Evolutionary conservation across 1,140 invertebrate species (phyloP).

Genomic region (Druon quercuslanigerum): DNA sequence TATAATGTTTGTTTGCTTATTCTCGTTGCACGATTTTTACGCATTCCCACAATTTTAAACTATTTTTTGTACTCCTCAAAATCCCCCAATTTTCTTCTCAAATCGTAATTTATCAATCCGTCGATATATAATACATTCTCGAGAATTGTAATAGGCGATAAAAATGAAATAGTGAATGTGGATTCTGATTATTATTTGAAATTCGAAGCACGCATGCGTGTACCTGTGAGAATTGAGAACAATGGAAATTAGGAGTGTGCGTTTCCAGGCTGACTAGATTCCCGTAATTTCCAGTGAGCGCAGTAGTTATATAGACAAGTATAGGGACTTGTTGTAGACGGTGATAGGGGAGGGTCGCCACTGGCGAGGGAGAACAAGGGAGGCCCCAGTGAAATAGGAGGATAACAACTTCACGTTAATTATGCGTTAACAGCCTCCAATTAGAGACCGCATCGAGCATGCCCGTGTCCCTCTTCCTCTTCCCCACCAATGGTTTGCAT

Average conservation of each 20-base stretch:
- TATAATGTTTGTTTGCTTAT: too few relatives aligned
- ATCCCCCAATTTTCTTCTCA: too few relatives aligned
- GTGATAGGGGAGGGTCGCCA: slow-evolving; percentile 33
- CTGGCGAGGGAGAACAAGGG: slow-evolving; percentile 36
- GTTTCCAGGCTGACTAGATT: slow-evolving; percentile 53
- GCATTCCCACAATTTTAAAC: too few relatives aligned
- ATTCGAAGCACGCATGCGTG: background rate
- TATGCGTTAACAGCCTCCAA: slow-evolving; percentile 62
- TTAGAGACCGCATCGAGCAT: slow-evolving; percentile 58
- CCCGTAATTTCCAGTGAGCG: slow-evolving; percentile 51
- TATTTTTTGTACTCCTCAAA: too few relatives aligned
- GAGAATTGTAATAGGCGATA: too few relatives aligned
- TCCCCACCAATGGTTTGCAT: slow-evolving; percentile 3
- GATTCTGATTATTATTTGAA: background rate
- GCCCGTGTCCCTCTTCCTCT: slow-evolving; percentile 35
- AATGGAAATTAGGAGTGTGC: slow-evolving; percentile 22
- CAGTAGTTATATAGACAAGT: slow-evolving; percentile 49
- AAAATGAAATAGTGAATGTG: too few relatives aligned
- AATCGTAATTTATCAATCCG: too few relatives aligned
- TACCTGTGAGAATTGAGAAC: slow-evolving; percentile 22
- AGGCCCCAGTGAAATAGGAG: slow-evolving; percentile 50
- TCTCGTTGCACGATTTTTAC: too few relatives aligned
- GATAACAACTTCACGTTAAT: slow-evolving; percentile 62
- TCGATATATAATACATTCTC: too few relatives aligned
- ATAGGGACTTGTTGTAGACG: slow-evolving; percentile 31